Conservation (phyloP, 2,797 vertebrate species). For the Crocidura indochinensis region DNA sequence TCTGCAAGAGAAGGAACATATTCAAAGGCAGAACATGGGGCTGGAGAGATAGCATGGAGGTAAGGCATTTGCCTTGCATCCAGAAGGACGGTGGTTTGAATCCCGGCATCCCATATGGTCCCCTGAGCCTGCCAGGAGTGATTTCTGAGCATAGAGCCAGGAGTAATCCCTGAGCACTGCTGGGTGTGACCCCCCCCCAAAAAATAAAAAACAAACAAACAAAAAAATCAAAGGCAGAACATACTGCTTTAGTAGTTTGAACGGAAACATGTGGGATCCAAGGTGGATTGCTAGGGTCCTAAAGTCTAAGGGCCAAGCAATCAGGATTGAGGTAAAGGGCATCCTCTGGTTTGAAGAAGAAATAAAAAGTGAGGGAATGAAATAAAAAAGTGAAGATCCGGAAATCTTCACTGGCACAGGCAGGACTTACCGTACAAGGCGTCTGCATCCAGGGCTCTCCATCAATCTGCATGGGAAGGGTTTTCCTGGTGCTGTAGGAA, state of each 20-base stretch:
- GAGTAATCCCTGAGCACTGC: too few species aligned
- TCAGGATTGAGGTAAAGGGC: constrained; percentile 21
- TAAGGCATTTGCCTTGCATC: too few species aligned
- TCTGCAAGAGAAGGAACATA: constrained; percentile 88
- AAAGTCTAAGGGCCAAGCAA: constrained; percentile 9
- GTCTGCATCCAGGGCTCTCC: constrained; percentile 98
- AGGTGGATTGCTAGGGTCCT: neutral
- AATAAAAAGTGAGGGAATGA: neutral
- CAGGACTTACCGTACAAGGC: constrained; percentile 94
- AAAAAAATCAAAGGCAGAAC: constrained; percentile 46
- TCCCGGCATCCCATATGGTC: too few species aligned
- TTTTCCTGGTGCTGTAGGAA: constrained; percentile 93
- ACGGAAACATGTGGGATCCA: neutral
- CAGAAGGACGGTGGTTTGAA: too few species aligned
- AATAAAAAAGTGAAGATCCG: neutral
- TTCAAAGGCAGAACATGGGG: constrained; percentile 49
- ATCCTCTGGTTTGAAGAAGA: neutral
- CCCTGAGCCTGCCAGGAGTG: too few species aligned
- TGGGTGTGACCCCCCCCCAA: too few species aligned
- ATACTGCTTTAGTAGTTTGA: neutral
- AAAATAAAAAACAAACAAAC: too few species aligned
- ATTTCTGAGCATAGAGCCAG: too few species aligned
- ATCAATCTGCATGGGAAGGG: constrained; percentile 97
- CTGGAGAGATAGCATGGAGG: too few species aligned
- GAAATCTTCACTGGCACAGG: neutral